phyloP scores from a whole-genome alignment of 2,113 vertebrate genomes.

The Vicugna pacos region DNA sequence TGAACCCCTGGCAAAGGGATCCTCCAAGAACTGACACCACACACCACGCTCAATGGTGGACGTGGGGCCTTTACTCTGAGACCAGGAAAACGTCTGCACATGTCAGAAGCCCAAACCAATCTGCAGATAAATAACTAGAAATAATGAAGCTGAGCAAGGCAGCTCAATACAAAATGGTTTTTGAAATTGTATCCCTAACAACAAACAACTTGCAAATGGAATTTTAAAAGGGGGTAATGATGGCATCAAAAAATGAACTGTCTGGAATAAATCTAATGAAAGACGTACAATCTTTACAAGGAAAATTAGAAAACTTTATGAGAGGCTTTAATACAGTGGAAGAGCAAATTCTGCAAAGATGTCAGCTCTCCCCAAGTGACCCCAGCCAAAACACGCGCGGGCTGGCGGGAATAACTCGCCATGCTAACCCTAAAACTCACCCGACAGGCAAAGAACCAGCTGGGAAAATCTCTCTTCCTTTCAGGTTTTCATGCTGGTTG shows the following conservation, averaged over 20 bases:
- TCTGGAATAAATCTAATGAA: background rate
- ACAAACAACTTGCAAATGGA: background rate
- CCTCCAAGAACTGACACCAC: too few relatives aligned
- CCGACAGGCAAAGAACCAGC: background rate
- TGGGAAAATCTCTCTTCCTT: background rate
- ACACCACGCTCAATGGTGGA: too few relatives aligned
- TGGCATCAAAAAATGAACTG: background rate
- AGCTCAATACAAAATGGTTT: background rate
- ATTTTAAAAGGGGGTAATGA: background rate
- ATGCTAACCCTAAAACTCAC: background rate
- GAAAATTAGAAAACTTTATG: background rate
- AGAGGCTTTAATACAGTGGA: background rate
- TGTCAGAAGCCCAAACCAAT: background rate
- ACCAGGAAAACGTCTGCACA: background rate
- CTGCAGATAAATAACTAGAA: background rate
- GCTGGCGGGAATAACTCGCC: background rate
- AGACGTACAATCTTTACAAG: too few relatives aligned
- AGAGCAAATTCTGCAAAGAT: background rate
- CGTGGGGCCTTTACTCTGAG: background rate
- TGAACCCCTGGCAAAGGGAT: too few relatives aligned
- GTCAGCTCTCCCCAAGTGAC: too few relatives aligned
- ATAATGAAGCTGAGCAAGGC: background rate
- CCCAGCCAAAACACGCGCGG: rapidly evolving
- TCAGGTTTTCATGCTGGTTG: background rate
- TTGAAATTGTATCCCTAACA: background rate